Evolutionary conservation across 1,140 invertebrate genomes (phyloP).

Genomic region (Dryas iulia): DNA sequence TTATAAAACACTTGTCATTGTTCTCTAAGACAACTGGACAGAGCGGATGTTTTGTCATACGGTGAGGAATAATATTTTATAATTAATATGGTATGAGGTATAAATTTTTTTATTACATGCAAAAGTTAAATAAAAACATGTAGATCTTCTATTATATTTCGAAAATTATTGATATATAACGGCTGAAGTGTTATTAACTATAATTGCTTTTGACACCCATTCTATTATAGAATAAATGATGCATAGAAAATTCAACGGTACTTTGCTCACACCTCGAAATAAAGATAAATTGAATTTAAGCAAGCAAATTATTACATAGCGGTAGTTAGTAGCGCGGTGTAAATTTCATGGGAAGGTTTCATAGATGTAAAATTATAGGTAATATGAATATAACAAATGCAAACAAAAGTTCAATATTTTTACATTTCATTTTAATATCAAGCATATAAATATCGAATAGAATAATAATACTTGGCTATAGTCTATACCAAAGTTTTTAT

Average conservation of each 20-base stretch:
- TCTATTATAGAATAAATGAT: constrained; percentile 17
- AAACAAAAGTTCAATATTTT: too few species aligned
- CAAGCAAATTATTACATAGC: constrained; percentile 24
- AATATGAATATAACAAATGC: neutral
- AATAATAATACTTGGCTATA: neutral
- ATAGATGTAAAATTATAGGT: constrained; percentile 4
- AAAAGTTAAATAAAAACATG: neutral
- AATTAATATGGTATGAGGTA: neutral
- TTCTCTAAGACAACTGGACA: constrained; percentile 26
- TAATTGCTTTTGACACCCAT: constrained; percentile 9
- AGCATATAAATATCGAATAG: too few species aligned
- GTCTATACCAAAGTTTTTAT: neutral
- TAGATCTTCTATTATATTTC: neutral
- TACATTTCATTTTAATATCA: too few species aligned
- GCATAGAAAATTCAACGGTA: constrained; percentile 16
- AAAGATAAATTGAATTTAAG: constrained; percentile 18
- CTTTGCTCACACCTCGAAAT: constrained; percentile 11
- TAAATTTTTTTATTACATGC: neutral
- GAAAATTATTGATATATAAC: neutral
- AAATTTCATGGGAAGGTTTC: constrained; percentile 22
- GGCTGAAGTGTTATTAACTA: neutral
- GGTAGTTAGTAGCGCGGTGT: constrained; percentile 12
- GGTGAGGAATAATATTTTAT: neutral
- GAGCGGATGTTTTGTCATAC: neutral
- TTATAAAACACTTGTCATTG: constrained; percentile 37